These are phyloP conservation scores for Aleiodes sp. DNA, from an alignment of 1,140 invertebrate species.

Conservation along the genomic window DNA sequence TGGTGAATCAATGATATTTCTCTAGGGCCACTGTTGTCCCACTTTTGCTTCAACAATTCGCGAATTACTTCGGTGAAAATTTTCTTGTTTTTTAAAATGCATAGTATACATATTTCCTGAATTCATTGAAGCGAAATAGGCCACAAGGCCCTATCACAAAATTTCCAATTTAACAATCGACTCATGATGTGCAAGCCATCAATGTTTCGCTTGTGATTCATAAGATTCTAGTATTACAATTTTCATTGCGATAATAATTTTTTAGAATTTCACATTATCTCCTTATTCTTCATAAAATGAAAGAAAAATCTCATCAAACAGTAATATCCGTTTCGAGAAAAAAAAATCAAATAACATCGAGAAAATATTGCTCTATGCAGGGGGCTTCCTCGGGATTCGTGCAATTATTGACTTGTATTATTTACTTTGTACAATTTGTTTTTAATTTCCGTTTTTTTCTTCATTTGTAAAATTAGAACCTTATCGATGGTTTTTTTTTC, in stretches of 20 bases:
- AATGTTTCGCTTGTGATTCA: background rate
- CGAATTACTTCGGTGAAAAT: no score
- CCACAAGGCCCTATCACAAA: no score
- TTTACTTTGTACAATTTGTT: conserved; percentile 11
- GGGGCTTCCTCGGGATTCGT: background rate
- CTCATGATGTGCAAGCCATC: no score
- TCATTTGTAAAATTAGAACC: conserved; percentile 15
- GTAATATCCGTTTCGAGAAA: background rate
- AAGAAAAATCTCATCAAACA: background rate
- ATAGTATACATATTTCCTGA: no score
- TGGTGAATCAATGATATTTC: no score
- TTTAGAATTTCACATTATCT: background rate
- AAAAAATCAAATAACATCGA: background rate
- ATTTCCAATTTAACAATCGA: no score
- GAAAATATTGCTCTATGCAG: background rate
- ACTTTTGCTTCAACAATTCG: no score
- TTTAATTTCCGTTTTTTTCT: background rate
- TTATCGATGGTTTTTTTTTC: background rate
- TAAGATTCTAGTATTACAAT: background rate
- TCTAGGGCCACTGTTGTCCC: no score
- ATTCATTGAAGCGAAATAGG: no score
- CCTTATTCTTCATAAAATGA: no score
- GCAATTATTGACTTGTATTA: conserved; percentile 16
- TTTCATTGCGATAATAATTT: background rate
- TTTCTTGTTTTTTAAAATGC: no score